A percentile compares a stretch with the other conserved stretches of the same genome.
Conservation (phyloP, 1,140 invertebrate species). For the Grapholita molesta region DNA sequence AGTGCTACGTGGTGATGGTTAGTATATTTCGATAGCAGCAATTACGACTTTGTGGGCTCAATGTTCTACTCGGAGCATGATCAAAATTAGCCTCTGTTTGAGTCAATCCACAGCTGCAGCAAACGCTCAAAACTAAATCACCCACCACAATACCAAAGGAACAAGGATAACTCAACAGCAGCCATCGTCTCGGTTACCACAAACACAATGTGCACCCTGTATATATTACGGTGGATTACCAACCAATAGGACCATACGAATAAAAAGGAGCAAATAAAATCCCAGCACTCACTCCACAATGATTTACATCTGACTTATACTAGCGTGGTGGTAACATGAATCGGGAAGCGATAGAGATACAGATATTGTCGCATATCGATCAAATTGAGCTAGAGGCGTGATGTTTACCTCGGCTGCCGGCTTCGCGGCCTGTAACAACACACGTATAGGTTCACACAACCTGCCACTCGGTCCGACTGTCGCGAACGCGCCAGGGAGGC, state of each 20-base stretch:
- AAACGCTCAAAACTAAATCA: constrained; percentile 60
- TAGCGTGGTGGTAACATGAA: constrained; percentile 68
- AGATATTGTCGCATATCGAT: constrained; percentile 61
- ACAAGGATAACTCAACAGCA: constrained; percentile 57
- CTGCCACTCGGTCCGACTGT: neutral
- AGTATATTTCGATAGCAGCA: constrained; percentile 49
- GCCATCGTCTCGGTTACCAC: constrained; percentile 53
- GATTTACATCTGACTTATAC: constrained; percentile 57
- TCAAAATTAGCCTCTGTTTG: constrained; percentile 49
- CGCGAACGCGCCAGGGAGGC: neutral
- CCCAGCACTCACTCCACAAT: constrained; percentile 73
- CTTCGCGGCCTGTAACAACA: constrained; percentile 83
- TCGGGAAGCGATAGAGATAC: constrained; percentile 75
- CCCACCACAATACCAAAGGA: constrained; percentile 65
- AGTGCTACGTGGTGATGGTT: constrained; percentile 50
- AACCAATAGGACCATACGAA: constrained; percentile 56
- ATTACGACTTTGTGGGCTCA: constrained; percentile 64
- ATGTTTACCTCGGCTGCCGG: constrained; percentile 81
- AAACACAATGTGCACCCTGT: constrained; percentile 63
- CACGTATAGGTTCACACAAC: constrained; percentile 60
- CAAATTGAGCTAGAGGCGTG: constrained; percentile 43
- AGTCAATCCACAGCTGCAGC: constrained; percentile 52
- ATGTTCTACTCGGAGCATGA: constrained; percentile 71
- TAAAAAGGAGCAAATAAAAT: constrained; percentile 69
- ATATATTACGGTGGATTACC: constrained; percentile 54